Conservation (phyloP, 1,140 invertebrate genomes). For the Pissodes strobi region DNA sequence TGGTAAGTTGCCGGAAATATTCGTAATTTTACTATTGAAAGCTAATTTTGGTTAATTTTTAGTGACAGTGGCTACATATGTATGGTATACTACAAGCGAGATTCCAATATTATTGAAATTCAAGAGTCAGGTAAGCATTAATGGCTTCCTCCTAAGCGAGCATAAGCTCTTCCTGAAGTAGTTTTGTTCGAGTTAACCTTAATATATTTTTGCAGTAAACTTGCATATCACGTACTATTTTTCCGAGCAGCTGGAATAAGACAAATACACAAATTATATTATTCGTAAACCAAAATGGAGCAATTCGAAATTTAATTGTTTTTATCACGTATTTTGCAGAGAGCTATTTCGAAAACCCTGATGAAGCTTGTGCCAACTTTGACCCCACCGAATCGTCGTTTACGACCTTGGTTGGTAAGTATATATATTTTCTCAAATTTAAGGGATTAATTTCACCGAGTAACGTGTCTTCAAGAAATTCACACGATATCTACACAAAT, state of each 20-base stretch:
- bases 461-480: no score
- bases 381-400: conserved; percentile 73
- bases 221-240: no score
- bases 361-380: conserved; percentile 63
- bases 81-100: conserved; percentile 80
- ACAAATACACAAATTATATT: no score
- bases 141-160: no score
- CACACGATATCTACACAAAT: no score
- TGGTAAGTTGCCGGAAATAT: conserved; percentile 61
- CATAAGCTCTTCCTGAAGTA: not conserved
- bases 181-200: no score
- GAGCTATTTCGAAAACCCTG: conserved; percentile 56
- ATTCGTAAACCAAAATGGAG: no score
- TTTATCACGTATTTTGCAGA: conserved; percentile 31
- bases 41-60: conserved; percentile 45
- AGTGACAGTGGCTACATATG: conserved; percentile 87
- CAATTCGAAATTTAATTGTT: no score
- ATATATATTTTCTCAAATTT: no score
- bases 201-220: no score
- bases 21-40: not conserved
- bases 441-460: no score
- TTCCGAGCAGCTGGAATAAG: no score
- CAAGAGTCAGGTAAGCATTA: conserved; percentile 60
- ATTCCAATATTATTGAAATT: conserved; percentile 79
- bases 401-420: conserved; percentile 84